Percentiles rank a stretch among this genome's conserved stretches.
phyloP scores from a whole-genome alignment of 1,140 invertebrate species.

The Zaprionus capensis region DNA sequence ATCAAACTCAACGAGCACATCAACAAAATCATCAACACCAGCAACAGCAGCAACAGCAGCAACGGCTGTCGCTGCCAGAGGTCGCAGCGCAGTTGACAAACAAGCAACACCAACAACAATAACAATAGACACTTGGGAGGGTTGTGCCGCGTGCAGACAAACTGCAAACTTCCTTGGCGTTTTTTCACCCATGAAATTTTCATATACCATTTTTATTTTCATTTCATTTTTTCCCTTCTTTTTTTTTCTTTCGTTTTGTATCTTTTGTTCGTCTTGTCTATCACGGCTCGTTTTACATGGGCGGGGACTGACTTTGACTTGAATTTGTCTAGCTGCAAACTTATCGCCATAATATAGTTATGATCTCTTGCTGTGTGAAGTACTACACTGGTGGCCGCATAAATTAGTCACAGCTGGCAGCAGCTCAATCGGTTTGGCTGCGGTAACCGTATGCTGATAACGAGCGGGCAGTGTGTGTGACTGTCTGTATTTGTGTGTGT shows the following conservation, averaged over 20 bases:
- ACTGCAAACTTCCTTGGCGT: conserved; percentile 69
- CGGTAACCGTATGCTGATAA: conserved; percentile 53
- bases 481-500: neutral
- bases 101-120: conserved; percentile 78
- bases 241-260: conserved; percentile 6
- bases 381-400: conserved; percentile 63
- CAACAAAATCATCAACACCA: conserved; percentile 82
- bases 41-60: conserved; percentile 34
- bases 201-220: conserved; percentile 34
- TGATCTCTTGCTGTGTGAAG: conserved; percentile 47
- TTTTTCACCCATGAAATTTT: conserved; percentile 50
- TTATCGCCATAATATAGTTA: conserved; percentile 75
- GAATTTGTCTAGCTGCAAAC: conserved; percentile 70
- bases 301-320: conserved; percentile 62
- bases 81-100: conserved; percentile 78
- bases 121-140: conserved; percentile 37
- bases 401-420: conserved; percentile 68
- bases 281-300: conserved; percentile 52
- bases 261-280: conserved; percentile 15
- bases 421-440: neutral
- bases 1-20: conserved; percentile 74
- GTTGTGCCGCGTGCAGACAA: conserved; percentile 68
- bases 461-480: neutral
- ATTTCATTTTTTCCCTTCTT: conserved; percentile 13
- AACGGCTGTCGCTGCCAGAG: conserved; percentile 43